These are phyloP conservation scores for Thereva nobilitata DNA, from an alignment of 2,888 invertebrate species.

Conservation along the genomic window DNA sequence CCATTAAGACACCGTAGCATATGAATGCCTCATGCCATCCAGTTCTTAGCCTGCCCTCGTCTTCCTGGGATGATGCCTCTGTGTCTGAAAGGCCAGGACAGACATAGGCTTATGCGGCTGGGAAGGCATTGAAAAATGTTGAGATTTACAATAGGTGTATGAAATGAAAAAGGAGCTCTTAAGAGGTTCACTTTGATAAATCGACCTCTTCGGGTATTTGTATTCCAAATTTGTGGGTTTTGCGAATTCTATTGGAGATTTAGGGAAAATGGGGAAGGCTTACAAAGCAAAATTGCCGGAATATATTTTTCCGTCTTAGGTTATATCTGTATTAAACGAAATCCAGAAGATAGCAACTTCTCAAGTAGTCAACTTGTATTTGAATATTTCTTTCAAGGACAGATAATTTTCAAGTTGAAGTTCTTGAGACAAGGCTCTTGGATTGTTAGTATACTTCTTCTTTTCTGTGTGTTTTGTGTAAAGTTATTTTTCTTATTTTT, in stretches of 20 bases:
- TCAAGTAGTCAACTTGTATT: no score
- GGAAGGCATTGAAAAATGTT: conserved; percentile 39
- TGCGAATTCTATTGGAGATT: conserved; percentile 32
- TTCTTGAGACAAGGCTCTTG: no score
- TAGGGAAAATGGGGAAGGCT: conserved; percentile 8
- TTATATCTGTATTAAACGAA: no score
- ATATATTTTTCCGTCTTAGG: no score
- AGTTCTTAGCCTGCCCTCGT: conserved; percentile 5
- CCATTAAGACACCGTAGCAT: conserved; percentile 8
- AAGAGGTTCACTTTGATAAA: conserved; percentile 35
- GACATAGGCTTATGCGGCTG: neutral
- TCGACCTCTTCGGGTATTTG: conserved; percentile 38
- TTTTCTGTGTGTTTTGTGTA: no score
- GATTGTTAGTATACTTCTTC: no score
- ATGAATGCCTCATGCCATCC: conserved; percentile 3
- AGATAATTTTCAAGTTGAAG: no score
- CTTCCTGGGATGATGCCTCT: neutral
- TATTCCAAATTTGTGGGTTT: conserved; percentile 24
- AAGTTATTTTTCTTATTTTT: no score
- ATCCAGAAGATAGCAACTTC: no score
- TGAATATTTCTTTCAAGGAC: no score
- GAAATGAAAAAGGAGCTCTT: conserved; percentile 34
- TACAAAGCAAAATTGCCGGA: conserved; percentile 10
- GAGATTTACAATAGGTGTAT: conserved; percentile 38
- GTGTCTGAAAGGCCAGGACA: neutral